These are phyloP conservation scores for Arctia plantaginis DNA, from an alignment of 2,888 invertebrate genomes.

Conservation along the genomic window DNA sequence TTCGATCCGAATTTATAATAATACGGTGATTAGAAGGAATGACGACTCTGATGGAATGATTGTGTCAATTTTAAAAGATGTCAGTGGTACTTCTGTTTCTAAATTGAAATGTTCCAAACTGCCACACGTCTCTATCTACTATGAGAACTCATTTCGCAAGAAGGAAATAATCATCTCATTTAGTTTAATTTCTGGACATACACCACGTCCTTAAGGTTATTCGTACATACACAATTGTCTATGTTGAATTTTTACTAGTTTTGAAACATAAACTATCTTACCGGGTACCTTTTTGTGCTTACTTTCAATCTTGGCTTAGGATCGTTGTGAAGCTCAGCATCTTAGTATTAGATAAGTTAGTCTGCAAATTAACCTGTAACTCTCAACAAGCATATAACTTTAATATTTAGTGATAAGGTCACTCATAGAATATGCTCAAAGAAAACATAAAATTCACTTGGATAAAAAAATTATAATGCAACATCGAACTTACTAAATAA, in stretches of 20 bases:
- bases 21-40: neutral
- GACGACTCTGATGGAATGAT: neutral
- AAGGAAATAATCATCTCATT: slow-evolving; percentile 10
- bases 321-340: too few relatives aligned
- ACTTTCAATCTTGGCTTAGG: neutral
- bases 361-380: neutral
- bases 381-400: neutral
- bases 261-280: neutral
- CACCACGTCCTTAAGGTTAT: neutral
- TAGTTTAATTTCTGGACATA: slow-evolving; percentile 12
- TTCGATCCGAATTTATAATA: too few relatives aligned
- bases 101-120: neutral
- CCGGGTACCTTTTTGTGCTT: neutral
- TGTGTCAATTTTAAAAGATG: neutral
- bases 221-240: neutral
- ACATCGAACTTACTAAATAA: neutral
- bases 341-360: neutral
- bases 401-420: too few relatives aligned
- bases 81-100: slow-evolving; percentile 4
- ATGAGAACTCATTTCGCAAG: slow-evolving; percentile 26
- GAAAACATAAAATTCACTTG: neutral
- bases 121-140: slow-evolving; percentile 21
- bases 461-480: neutral
- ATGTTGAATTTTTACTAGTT: neutral
- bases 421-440: neutral